These are phyloP conservation scores for Acronicta psi DNA, from an alignment of 2,888 invertebrate genomes.

Conservation along the genomic window DNA sequence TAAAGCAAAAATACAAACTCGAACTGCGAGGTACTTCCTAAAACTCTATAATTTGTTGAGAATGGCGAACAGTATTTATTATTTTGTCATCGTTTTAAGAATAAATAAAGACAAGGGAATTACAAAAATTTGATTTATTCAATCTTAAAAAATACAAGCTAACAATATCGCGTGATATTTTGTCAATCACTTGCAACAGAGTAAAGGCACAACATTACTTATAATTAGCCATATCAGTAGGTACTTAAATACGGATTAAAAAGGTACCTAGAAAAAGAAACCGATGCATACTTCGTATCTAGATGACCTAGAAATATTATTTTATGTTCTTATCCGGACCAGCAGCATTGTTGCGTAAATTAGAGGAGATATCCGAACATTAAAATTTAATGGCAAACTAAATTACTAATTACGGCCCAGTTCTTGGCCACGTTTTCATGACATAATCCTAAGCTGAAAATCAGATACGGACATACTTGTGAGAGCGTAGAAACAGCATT, in stretches of 20 bases:
- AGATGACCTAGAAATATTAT: background rate
- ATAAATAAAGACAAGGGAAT: conserved; percentile 1
- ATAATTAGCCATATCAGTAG: conserved; percentile 6
- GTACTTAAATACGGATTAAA: background rate
- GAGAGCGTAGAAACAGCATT: no score
- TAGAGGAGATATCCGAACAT: background rate
- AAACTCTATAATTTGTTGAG: no score
- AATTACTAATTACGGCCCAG: no score
- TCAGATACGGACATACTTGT: no score
- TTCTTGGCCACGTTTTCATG: background rate
- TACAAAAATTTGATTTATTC: conserved; percentile 51
- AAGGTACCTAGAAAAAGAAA: background rate
- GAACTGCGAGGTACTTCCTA: no score
- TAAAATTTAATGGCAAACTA: no score
- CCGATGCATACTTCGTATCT: background rate
- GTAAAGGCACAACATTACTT: conserved; percentile 44
- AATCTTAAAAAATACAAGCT: conserved; percentile 41
- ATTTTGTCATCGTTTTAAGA: no score
- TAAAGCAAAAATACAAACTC: no score
- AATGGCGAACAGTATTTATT: no score
- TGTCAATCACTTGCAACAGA: conserved; percentile 44
- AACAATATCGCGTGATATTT: conserved; percentile 55
- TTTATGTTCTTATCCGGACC: background rate
- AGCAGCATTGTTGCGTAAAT: background rate
- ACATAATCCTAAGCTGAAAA: no score